phyloP scores from a whole-genome alignment of 2,797 vertebrate genomes.

The Gallirallus australis region DNA sequence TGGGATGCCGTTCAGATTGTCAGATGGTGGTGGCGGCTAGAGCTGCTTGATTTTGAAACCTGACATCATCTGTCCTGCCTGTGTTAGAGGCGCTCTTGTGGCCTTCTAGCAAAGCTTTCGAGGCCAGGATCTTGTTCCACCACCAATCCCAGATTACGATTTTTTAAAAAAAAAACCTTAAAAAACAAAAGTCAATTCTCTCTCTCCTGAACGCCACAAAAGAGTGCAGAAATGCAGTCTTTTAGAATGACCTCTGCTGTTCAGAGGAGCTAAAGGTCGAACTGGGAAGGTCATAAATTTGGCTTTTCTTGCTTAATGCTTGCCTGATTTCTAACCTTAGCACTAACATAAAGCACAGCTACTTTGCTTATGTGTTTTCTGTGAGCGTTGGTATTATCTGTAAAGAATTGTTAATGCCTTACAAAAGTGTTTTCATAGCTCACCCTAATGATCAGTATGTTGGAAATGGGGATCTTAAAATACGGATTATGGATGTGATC shows the following conservation, averaged over 20 bases:
- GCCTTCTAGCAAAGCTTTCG: neutral
- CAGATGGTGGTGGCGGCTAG: neutral
- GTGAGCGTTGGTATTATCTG: neutral
- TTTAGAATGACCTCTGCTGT: neutral
- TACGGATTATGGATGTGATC: slow-evolving; percentile 24
- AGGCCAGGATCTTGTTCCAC: neutral
- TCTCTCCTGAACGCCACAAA: neutral
- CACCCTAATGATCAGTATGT: neutral
- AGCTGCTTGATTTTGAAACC: slow-evolving; percentile 9
- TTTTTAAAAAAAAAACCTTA: neutral
- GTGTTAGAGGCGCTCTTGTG: neutral
- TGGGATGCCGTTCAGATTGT: neutral
- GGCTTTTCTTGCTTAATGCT: neutral
- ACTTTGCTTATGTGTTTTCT: neutral
- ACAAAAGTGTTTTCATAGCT: neutral
- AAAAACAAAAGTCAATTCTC: neutral
- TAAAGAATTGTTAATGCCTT: neutral
- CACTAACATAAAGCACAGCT: neutral
- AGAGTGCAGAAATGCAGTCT: neutral
- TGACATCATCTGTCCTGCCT: neutral
- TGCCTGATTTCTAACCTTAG: neutral
- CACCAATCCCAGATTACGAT: neutral
- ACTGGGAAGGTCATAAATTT: neutral
- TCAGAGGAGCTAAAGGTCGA: neutral
- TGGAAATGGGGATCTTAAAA: slow-evolving; percentile 5